These are phyloP conservation scores for Zophobas atratus DNA, from an alignment of 1,140 invertebrate species.

Conservation along the genomic window DNA sequence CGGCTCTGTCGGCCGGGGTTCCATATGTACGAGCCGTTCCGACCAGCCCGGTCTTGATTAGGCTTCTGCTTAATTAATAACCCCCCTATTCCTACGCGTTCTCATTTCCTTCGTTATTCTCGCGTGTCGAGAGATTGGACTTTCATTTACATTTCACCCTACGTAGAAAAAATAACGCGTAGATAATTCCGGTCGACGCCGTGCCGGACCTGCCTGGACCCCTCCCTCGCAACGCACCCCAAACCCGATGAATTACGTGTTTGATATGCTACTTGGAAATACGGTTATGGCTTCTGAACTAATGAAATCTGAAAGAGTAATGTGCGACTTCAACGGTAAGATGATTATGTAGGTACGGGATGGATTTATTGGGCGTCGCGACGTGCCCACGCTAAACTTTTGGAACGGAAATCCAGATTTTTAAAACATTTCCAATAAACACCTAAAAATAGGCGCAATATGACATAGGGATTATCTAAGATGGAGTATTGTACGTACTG, in stretches of 20 bases:
- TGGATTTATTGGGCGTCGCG: slow-evolving; percentile 26
- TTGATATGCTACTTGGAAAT: slow-evolving; percentile 14
- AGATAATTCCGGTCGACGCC: slow-evolving; percentile 45
- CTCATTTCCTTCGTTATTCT: slow-evolving; percentile 59
- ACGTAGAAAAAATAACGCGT: slow-evolving; percentile 50
- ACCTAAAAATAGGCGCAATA: slow-evolving; percentile 12
- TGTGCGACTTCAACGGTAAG: not conserved
- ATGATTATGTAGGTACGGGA: slow-evolving; percentile 1
- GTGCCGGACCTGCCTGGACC: slow-evolving; percentile 32
- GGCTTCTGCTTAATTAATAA: slow-evolving; percentile 61
- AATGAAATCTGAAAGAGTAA: slow-evolving; percentile 14
- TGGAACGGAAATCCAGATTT: slow-evolving; percentile 2
- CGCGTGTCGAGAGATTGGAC: slow-evolving; percentile 58
- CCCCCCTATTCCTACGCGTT: slow-evolving; percentile 56
- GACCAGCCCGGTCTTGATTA: slow-evolving; percentile 57
- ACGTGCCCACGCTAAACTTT: slow-evolving; percentile 16
- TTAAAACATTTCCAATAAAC: not conserved
- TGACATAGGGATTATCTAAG: not conserved
- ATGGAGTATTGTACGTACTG: not conserved
- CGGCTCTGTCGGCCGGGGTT: slow-evolving; percentile 2
- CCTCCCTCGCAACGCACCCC: slow-evolving; percentile 40
- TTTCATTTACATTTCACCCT: slow-evolving; percentile 57
- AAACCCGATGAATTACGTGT: slow-evolving; percentile 21
- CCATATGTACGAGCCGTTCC: slow-evolving; percentile 55
- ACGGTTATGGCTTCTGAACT: slow-evolving; percentile 10